These are phyloP conservation scores for Dipodomys stephensi DNA, from an alignment of 2,113 vertebrate species.

Conservation along the genomic window DNA sequence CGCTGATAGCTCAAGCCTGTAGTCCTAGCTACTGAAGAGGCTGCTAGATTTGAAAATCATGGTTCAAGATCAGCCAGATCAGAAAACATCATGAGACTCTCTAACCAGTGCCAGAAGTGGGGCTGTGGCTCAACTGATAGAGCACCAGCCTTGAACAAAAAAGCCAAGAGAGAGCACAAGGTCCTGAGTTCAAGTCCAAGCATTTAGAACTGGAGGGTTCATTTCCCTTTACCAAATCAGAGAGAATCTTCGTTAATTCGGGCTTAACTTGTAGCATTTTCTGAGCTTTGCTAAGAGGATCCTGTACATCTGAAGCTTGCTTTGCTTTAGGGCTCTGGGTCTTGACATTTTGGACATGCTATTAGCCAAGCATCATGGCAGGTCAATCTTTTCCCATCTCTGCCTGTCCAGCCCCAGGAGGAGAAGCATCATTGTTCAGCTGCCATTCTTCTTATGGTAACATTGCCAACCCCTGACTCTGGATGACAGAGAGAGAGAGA, in stretches of 20 bases:
- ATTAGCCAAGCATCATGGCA: background rate
- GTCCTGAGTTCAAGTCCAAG: no score
- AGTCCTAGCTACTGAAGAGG: no score
- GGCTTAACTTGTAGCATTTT: background rate
- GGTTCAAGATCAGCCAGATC: no score
- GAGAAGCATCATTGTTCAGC: background rate
- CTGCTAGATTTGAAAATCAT: no score
- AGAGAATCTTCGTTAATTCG: background rate
- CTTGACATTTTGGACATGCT: background rate
- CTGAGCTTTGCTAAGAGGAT: background rate
- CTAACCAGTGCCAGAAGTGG: no score
- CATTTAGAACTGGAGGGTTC: no score
- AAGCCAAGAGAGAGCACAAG: no score
- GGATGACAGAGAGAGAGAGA: conserved; percentile 13
- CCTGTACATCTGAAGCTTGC: background rate
- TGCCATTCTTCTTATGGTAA: conserved; percentile 2
- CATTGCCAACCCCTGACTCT: background rate
- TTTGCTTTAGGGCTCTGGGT: background rate
- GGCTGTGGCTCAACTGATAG: no score
- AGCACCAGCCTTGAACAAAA: no score
- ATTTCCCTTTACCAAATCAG: background rate
- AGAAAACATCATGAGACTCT: no score
- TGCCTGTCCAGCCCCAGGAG: background rate
- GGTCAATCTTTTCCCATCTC: background rate
- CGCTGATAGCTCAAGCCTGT: no score